Conservation (phyloP, 2,113 vertebrate species). For the Mormyrus lacerda region DNA sequence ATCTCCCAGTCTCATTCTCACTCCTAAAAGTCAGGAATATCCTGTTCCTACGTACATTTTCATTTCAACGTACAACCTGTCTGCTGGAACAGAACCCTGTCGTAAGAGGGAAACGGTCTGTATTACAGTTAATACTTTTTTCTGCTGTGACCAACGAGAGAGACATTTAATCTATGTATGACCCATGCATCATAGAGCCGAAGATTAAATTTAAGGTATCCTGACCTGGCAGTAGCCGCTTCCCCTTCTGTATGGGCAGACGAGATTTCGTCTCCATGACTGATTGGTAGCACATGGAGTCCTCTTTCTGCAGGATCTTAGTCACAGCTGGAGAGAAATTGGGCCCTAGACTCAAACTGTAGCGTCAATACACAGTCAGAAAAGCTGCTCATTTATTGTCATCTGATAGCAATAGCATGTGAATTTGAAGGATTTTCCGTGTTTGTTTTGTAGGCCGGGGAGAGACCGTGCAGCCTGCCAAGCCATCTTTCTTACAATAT, state of each 20-base stretch:
- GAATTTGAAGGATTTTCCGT: constrained; percentile 9
- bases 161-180: neutral
- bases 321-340: neutral
- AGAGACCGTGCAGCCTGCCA: constrained; percentile 76
- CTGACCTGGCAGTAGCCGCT: neutral
- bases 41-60: neutral
- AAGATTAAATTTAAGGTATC: neutral
- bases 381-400: neutral
- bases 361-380: neutral
- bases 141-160: neutral
- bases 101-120: neutral
- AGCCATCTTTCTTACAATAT: constrained; percentile 92
- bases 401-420: neutral
- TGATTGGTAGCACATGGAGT: neutral
- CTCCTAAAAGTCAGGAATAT: neutral
- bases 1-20: neutral
- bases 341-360: neutral
- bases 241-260: neutral
- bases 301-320: neutral
- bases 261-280: neutral
- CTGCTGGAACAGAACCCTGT: neutral
- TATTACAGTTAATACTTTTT: neutral
- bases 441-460: constrained; percentile 67
- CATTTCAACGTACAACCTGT: neutral
- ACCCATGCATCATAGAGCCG: neutral